Evolutionary conservation across 2,888 invertebrate species (phyloP), one percentile per base, ranked within the genome.

Genomic region (Crepidodera aurea): DNA sequence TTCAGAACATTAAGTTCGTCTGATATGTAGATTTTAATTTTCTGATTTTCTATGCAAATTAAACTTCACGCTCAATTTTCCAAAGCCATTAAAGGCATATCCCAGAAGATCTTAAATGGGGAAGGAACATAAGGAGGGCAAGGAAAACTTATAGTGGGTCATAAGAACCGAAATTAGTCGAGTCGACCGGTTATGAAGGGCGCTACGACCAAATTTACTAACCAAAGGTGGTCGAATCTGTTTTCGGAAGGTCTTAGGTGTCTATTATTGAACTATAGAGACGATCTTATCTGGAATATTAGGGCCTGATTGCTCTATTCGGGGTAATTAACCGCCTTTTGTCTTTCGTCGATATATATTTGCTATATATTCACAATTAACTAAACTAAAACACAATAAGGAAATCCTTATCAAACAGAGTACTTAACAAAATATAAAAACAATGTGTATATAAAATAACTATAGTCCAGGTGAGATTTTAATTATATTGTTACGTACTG

Each of bases 211-310:
- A 40, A 53, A 64, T 61, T 64, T 51, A 55, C 60, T 64, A 58
- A 61, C 58, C 57, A 51, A 64, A 53, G 60, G 61, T 51, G 58
- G 44, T 51, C 50, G 61, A 50, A 61, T 60, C 56, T 54, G 60
- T 62, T 62, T 64, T 63, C 62, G 63, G 64, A 67, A 68, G 65
- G 69, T 69, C 69, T 62, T 66, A 69, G 69, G 71, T 69, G 71
- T 69, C 71, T 67, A 69, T 71, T 69, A 71, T 60, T 67, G 54
- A 60, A 46, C 51, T 53, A 51, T 64, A 57, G 51, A 57, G 56
- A 48, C 18, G 32, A 56, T 53, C 62, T 65, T 60, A 65, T 42
- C 60, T 42, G 57, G 22, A 50, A 42, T 62, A 62, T 62, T 57
- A 51, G 15, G n/a, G 1, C 18, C 1, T 1, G 7, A 40, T 60